Evolutionary conservation across 2,113 vertebrate species (phyloP), one percentile per base, ranked within the genome.

Genomic region (Nothoprocta pentlandii): DNA sequence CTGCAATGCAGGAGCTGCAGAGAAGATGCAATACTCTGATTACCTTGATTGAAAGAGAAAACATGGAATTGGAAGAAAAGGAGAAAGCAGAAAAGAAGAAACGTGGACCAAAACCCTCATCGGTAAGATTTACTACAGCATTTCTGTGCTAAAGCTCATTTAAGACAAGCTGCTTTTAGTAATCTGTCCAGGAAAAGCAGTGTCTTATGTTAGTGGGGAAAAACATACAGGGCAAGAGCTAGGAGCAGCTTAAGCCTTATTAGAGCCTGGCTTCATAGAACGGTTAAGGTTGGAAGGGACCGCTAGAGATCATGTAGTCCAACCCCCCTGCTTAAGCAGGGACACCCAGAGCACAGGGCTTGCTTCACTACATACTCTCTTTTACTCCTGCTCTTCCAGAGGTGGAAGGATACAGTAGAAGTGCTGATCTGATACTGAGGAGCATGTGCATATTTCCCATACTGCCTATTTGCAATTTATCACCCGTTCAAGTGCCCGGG

Each of bases 81-180:
- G 99, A 99, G 96, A 99, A 99, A 96, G 99, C 99, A 21, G 99
- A 99, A 97, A 99, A 99, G 93, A 99, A 99, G 98, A 99, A 99
- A 94, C 98, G 99, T 42, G 99, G 99, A 94, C 99, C 99, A 95
- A 99, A 99, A 90, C 97, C 96, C 44, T 99, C 99, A 84, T 96
- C 94, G 63, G 96, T 97, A 87, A 94, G 94, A 62, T 42, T 56
- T 63, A 12, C 39, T 59, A 78, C 41, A n/a, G 9, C 28, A 2
- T 73, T 82, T 80, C 26, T 46, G 20, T 66, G 71, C 36, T 47
- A 85, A 71, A 73, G 20, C 32, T 74, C 26, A 15, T 19, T 46
- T 68, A 56, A 81, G 54, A n/a, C 7, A 8, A 11, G 7, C 5
- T 9, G 1, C 25, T 81, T 71, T 92, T 30, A 21, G 8, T 9